Percentiles rank a stretch among this genome's conserved stretches.
These are phyloP conservation scores for Perdix hodgsoniae DNA, from an alignment of 2,797 vertebrate species.

Conservation along the genomic window DNA sequence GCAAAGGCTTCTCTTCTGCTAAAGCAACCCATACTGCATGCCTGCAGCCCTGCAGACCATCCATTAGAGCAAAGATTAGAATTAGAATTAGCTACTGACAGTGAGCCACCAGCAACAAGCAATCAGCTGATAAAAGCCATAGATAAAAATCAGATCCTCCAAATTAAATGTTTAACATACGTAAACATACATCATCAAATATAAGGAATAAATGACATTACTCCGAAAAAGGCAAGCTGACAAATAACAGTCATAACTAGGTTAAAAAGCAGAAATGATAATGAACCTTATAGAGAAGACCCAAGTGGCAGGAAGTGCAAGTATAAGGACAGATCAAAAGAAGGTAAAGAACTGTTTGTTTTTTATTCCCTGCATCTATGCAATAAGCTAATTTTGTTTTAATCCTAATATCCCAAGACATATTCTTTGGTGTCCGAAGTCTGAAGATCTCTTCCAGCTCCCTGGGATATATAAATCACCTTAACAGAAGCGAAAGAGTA, in stretches of 20 bases:
- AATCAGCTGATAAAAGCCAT: background rate
- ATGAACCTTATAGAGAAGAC: background rate
- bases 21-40: background rate
- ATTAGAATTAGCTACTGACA: background rate
- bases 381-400: background rate
- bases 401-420: background rate
- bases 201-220: background rate
- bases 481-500: background rate
- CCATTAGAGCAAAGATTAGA: background rate
- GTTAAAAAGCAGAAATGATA: background rate
- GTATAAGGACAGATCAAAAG: background rate
- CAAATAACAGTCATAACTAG: background rate
- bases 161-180: background rate
- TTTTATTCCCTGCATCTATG: background rate
- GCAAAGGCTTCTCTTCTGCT: background rate
- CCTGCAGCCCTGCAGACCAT: background rate
- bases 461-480: background rate
- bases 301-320: background rate
- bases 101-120: background rate
- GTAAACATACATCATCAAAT: slow-evolving; percentile 4
- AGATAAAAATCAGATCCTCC: background rate
- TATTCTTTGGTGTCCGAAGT: background rate
- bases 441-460: background rate
- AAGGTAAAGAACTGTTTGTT: background rate
- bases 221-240: background rate